A percentile compares a stretch with the other conserved stretches of the same genome.
Conservation (phyloP, 2,888 invertebrate species). For the Coelinius sp. region DNA sequence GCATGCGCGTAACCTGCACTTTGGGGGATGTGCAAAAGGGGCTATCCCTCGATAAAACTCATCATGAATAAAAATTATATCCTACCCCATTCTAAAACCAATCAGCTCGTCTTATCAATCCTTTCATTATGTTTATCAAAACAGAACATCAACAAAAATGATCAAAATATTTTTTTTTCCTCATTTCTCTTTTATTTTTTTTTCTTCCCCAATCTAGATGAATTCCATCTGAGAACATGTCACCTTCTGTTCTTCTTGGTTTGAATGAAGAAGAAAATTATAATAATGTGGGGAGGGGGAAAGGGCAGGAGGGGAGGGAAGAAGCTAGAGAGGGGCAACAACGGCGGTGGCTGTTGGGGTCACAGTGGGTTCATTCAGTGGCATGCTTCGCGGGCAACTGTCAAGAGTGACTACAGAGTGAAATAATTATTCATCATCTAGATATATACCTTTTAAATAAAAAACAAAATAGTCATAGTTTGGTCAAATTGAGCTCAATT, state of each 20-base stretch:
- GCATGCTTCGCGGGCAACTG: slow-evolving; percentile 50
- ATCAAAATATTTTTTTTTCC: no score
- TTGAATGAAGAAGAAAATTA: neutral
- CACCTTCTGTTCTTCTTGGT: neutral
- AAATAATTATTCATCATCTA: neutral
- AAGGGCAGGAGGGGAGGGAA: neutral
- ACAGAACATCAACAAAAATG: no score
- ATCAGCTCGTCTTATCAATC: neutral
- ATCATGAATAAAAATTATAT: slow-evolving; percentile 2
- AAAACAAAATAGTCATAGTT: neutral
- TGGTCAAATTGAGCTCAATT: no score
- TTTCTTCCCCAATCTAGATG: no score
- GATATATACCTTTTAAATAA: neutral
- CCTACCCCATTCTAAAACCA: neutral
- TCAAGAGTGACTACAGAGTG: slow-evolving; percentile 6
- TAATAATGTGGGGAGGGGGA: neutral
- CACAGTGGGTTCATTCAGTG: slow-evolving; percentile 64
- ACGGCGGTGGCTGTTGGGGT: slow-evolving; percentile 44
- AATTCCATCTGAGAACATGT: no score
- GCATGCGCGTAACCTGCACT: slow-evolving; percentile 1
- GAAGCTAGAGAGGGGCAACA: slow-evolving; percentile 27
- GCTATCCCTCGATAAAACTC: neutral
- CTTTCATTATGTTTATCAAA: neutral
- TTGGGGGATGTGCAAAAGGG: slow-evolving; percentile 2
- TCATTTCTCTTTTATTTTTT: no score